Base-by-base conservation (phyloP, 2,113 vertebrate species). In the Pteropus alecto region DNA sequence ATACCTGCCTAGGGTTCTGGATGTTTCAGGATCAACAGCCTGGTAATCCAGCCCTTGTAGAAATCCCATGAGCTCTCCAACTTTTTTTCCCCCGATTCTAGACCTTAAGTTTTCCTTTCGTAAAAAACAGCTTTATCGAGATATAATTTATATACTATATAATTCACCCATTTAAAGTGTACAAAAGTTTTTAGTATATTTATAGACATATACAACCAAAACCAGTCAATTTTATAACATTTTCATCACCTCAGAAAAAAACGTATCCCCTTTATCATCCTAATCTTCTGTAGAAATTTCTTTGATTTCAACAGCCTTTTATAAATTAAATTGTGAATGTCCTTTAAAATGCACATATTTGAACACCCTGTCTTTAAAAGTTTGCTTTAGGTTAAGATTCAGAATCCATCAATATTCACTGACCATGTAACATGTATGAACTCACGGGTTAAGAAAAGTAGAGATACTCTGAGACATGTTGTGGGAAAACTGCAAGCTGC, bases 301-400 rank as follows among this genome's bases (percentile, higher is more conserved):
- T 93, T 65, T 78, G 9, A 86, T 79, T 91, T 84, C 86, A 97
- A 65, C 12, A 92, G 38, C 15, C 56, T 87, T 83, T 96, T 87
- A 22, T 63, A 82, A 78, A 28, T 58, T n/a, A 60, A 90, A 84
- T n/a, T 61, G 51, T 81, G 26, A 60, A 46, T 81, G 60, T 26
- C 30, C 43, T 88, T 73, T 84, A 89, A 96, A 94, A 96, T 6
- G 1, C 22, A 85, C 15, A 18, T 51, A 63, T 76, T 96, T 94
- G 68, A 93, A 93, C 33, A 83, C 6, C 63, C 9, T 93, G 56
- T 26, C 86, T 96, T 93, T 84, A 93, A 70, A 86, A n/a, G 11
- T 73, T 65, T 77, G 24, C 82, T 94, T 96, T 74, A 51, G 84
- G 68, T 18, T 83, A 90, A 87, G 67, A 83, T 54, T 61, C 67